A percentile compares a stretch with the other conserved stretches of the same genome.
Evolutionary conservation across 2,888 invertebrate genomes (phyloP).

Genomic region (Cryptocheilus praepositus): DNA sequence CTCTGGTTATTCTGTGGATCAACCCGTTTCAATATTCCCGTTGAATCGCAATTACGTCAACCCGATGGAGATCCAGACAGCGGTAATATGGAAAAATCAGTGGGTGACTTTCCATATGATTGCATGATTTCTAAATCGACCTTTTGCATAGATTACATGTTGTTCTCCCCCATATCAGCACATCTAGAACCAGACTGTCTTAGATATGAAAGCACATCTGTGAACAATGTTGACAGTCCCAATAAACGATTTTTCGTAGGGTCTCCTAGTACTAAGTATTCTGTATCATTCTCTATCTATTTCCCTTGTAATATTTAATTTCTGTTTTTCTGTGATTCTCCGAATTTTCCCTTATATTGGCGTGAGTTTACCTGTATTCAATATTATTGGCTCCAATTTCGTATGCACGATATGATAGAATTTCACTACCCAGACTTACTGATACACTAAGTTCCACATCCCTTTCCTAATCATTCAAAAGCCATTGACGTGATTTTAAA

Average conservation of each 20-base stretch:
- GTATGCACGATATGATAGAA: too few relatives aligned
- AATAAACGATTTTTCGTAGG: conserved; percentile 7
- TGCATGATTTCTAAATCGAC: background rate
- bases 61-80: background rate
- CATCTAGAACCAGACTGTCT: background rate
- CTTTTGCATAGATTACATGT: conserved; percentile 1
- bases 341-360: too few relatives aligned
- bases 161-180: conserved; percentile 4
- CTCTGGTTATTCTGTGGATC: background rate
- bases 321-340: too few relatives aligned
- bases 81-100: conserved; percentile 38
- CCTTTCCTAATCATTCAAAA: too few relatives aligned
- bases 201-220: background rate
- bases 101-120: conserved; percentile 22
- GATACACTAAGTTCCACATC: too few relatives aligned
- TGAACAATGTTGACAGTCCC: background rate
- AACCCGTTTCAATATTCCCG: background rate
- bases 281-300: too few relatives aligned
- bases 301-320: too few relatives aligned
- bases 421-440: too few relatives aligned
- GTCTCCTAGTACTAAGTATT: background rate
- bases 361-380: too few relatives aligned
- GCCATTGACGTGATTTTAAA: too few relatives aligned
- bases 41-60: background rate
- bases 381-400: too few relatives aligned